Percentiles rank a stretch among this genome's conserved stretches.
Evolutionary conservation across 2,113 vertebrate genomes (phyloP).

Genomic region (Aptenodytes patagonicus): DNA sequence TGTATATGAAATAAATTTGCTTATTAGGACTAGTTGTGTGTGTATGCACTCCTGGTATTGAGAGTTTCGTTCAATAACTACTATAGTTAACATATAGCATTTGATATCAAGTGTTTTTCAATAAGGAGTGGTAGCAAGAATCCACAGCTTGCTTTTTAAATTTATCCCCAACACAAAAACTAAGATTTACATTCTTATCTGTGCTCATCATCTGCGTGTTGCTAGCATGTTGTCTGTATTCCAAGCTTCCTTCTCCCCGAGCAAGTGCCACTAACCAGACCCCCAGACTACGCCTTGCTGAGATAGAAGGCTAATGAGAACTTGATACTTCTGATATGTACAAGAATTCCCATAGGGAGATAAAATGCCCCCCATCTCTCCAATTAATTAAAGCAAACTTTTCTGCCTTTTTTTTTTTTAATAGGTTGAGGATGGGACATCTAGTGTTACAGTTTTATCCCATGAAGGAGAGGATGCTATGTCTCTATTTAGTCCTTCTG

Average conservation of each 20-base stretch:
- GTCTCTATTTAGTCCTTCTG: constrained; percentile 74
- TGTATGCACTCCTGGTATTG: not conserved
- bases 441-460: constrained; percentile 75
- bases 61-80: not conserved
- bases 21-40: not conserved
- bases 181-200: not conserved
- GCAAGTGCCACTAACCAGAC: not conserved
- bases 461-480: constrained; percentile 88
- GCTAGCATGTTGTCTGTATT: not conserved
- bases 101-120: not conserved
- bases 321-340: not conserved
- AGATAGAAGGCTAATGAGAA: not conserved
- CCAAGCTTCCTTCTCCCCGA: not conserved
- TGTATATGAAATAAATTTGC: not conserved
- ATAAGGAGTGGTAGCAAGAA: not conserved
- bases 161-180: not conserved
- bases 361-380: not conserved
- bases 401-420: not conserved
- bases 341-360: not conserved
- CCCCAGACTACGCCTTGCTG: not conserved
- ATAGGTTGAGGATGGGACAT: constrained; percentile 86
- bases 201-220: not conserved
- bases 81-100: not conserved
- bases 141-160: not conserved
- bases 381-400: not conserved